These are phyloP conservation scores for Amphibalanus amphitrite DNA, from an alignment of 1,140 invertebrate species.

Conservation along the genomic window DNA sequence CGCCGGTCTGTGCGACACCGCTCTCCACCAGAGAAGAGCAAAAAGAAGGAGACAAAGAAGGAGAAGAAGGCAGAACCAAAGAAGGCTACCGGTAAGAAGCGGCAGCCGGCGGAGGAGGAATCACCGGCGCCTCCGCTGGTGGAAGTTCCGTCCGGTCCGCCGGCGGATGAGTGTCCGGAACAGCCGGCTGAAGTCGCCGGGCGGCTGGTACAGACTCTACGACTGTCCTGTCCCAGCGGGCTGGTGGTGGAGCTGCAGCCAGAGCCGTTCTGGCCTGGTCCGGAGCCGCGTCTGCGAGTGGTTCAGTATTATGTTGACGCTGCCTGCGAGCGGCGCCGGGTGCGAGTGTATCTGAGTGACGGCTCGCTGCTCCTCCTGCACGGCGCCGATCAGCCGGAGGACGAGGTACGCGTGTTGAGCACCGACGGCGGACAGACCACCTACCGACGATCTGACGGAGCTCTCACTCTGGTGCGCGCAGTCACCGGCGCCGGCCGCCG, in stretches of 20 bases:
- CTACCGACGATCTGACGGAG: not conserved
- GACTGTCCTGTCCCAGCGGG: not conserved
- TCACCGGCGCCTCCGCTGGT: not conserved
- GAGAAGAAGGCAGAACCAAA: not conserved
- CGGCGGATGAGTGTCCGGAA: not conserved
- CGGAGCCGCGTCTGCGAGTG: not conserved
- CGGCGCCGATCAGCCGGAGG: not conserved
- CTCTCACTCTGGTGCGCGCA: not conserved
- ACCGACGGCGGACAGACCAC: not conserved
- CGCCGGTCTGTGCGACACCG: not conserved
- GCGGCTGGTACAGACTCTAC: not conserved
- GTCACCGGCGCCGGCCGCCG: not conserved
- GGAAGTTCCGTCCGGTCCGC: not conserved
- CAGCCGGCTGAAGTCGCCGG: too few species aligned
- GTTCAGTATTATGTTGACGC: not conserved
- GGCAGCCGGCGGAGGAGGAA: not conserved
- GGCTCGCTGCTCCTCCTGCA: not conserved
- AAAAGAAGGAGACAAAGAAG: not conserved
- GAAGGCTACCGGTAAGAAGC: not conserved
- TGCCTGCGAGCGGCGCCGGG: not conserved
- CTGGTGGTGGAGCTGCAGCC: constrained; percentile 1
- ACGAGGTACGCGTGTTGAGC: not conserved
- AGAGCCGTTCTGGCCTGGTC: not conserved
- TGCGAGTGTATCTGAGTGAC: not conserved
- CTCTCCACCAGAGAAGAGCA: not conserved